Base-by-base conservation (phyloP, 2,888 invertebrate species). In the Aleiodes leptofemur region DNA sequence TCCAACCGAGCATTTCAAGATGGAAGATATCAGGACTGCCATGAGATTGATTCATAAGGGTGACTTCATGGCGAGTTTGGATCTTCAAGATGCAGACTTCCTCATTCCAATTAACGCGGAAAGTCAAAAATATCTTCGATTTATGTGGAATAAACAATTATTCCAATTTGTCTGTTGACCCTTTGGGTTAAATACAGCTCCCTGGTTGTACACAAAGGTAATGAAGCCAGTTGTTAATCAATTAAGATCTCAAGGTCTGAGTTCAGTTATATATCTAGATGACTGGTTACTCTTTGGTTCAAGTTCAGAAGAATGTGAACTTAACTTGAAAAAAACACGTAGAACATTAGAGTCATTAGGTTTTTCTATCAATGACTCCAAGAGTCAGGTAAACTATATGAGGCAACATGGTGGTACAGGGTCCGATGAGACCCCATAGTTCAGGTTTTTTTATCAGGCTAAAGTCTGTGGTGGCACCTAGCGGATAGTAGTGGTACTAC, bases 81-180 rank as follows among this genome's bases (percentile, higher is more conserved):
- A 76, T 38, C 43, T 77, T 13, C 53, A 64, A 43, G 76, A 73
- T n/a, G 69, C 76, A 3, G 72, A 77, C 68, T 76, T 69, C 16
- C 29, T 77, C 23, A 68, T 83, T 13, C 68, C 80, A 14, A 73
- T 83, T n/a, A 13, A 78, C 11, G 11, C 64, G 0, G 34, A 16
- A 6, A 59, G 81, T 69, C 77, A 72, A 82, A n/a, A 82, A 73
- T 81, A 72, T 73, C 73, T 83, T 13, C 55, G 79, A 29, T 83
- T 81, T 70, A 5, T 38, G n/a, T 82, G 80, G 69, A n/a, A 76
- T 4, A 69, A 56, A 5, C 70, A 11, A 23, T 8, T 78, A 51
- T 51, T 51, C 3, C n/a, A 38, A n/a, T 61, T 38, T 13, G 8
- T n/a, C 3, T 9, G 9, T 14, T 38, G 1, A 4, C 34, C 38